Percentiles rank a stretch among this genome's conserved stretches.
phyloP scores from a whole-genome alignment of 2,797 vertebrate genomes.

The Saxicola maurus region DNA sequence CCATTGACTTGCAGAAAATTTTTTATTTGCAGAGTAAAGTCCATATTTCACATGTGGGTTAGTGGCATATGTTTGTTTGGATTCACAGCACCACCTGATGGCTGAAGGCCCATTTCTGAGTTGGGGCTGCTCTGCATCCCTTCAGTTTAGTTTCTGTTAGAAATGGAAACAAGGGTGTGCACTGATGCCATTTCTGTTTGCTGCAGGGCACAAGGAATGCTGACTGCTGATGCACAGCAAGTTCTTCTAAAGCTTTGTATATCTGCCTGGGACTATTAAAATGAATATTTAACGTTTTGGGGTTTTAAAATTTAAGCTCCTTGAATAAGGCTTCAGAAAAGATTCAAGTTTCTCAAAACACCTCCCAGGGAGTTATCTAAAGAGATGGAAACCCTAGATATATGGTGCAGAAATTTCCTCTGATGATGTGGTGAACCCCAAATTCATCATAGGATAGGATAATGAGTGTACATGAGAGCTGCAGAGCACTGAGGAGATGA shows the following conservation, averaged over 20 bases:
- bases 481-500: neutral
- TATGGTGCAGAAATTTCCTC: neutral
- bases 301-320: neutral
- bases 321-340: neutral
- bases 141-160: neutral
- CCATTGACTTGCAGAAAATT: neutral
- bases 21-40: neutral
- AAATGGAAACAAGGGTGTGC: neutral
- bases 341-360: neutral
- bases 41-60: accelerated
- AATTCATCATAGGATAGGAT: neutral
- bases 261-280: neutral
- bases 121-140: neutral
- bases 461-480: accelerated
- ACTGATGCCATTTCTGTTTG: neutral
- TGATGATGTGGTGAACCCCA: neutral
- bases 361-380: neutral
- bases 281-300: neutral
- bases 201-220: neutral
- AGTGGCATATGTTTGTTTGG: neutral
- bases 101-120: neutral
- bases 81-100: slow-evolving; percentile 52
- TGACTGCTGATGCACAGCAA: neutral
- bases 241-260: neutral
- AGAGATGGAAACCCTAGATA: neutral